A percentile compares a stretch with the other conserved stretches of the same genome.
Evolutionary conservation across 2,888 invertebrate genomes (phyloP).

Genomic region (Euplexia lucipara): DNA sequence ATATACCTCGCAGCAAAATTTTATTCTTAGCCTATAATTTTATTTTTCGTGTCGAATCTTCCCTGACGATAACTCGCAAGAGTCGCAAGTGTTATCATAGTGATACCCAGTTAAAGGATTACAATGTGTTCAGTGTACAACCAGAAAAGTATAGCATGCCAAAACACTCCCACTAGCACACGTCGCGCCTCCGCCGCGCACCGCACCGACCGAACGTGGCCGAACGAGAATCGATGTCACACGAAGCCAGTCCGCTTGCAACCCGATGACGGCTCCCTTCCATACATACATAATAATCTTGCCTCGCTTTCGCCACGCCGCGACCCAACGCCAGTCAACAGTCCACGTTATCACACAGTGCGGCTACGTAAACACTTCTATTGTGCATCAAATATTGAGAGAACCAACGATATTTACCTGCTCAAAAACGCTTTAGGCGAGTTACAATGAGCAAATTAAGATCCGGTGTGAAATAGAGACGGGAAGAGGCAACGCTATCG

Average conservation of each 20-base stretch:
- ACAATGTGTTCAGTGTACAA: slow-evolving; percentile 15
- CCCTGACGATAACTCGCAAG: slow-evolving; percentile 1
- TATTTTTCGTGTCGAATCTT: slow-evolving; percentile 18
- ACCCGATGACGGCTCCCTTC: slow-evolving; percentile 72
- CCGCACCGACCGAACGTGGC: slow-evolving; percentile 80
- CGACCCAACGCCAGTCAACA: slow-evolving; percentile 65
- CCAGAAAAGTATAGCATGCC: slow-evolving; percentile 60
- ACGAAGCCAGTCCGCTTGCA: slow-evolving; percentile 76
- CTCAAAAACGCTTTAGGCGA: slow-evolving; percentile 52
- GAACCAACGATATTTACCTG: slow-evolving; percentile 54
- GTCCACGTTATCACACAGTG: slow-evolving; percentile 75
- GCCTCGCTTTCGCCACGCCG: slow-evolving; percentile 83
- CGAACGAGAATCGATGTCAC: slow-evolving; percentile 88
- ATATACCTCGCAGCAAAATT: background rate
- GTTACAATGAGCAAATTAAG: slow-evolving; percentile 87
- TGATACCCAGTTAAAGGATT: slow-evolving; percentile 7
- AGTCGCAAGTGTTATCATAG: background rate
- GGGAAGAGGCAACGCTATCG: slow-evolving; percentile 55
- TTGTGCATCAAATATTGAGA: slow-evolving; percentile 62
- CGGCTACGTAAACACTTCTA: slow-evolving; percentile 73
- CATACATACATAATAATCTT: slow-evolving; percentile 70
- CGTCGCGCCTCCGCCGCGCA: slow-evolving; percentile 32
- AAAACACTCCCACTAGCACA: slow-evolving; percentile 68
- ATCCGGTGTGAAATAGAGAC: slow-evolving; percentile 87
- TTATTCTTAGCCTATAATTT: background rate